Base-by-base conservation (phyloP, 2,797 vertebrate genomes). In the Nothura maculosa region DNA sequence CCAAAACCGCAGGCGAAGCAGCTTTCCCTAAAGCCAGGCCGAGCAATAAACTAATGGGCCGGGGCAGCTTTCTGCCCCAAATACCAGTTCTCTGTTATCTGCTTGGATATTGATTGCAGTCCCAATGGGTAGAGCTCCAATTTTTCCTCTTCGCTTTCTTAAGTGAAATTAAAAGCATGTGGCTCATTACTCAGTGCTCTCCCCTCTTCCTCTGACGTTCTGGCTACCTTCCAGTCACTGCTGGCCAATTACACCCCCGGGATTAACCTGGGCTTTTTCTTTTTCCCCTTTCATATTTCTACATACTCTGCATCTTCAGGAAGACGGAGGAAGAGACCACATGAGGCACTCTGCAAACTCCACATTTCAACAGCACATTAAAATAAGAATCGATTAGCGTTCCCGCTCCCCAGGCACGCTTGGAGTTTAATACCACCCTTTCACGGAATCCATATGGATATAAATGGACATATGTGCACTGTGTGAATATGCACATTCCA, bases 101-200 rank as follows among this genome's bases (percentile, higher is more conserved):
- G 80, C 85, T 91, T 82, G 50, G 72, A 90, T 97, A 96, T 94
- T 97, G 96, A 97, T 96, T 94, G 80, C 92, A 85, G 7, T 96
- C 94, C 95, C 96, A 81, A 83, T 91, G 92, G 96, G 96, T 88
- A 95, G 91, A 92, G 93, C 91, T 96, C 93, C 93, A 94, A 90
- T 96, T 97, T 96, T 97, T 93, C 88, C 89, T 84, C 95, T 96
- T 93, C 93, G 92, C 94, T 95, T 92, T 93, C 93, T 95, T 96
- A 95, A 96, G 95, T 94, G 93, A 97, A 97, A 97, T 97, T 97
- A 97, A 97, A 97, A 97, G 96, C 86, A 77, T 93, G 80, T 2
- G 28, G 78, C 95, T 97, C 92, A 95, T 97, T 96, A 96, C 95
- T 83, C 80, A 85, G 73, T 55, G 85, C 66, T 94, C 82, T 90